Conservation (phyloP, 1,140 invertebrate species). For the Aphelenchoides avenae region DNA sequence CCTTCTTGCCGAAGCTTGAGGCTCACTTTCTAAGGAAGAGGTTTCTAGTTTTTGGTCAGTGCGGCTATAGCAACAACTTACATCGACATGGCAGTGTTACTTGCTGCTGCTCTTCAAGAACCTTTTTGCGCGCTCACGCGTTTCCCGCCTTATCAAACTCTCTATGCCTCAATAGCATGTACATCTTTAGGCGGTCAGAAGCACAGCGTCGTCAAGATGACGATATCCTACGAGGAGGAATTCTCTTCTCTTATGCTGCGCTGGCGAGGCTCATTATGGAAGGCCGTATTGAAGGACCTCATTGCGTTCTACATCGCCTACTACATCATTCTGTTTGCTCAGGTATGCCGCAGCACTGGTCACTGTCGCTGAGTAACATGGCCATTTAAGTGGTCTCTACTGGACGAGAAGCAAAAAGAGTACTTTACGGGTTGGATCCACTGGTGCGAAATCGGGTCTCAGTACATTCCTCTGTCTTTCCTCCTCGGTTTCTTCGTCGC, state of each 20-base stretch:
- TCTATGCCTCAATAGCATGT: no score
- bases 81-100: no score
- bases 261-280: conserved; percentile 58
- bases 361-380: no score
- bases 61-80: no score
- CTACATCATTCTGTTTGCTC: conserved; percentile 57
- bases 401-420: conserved; percentile 59
- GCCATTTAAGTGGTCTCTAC: conserved; percentile 55
- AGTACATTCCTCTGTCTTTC: conserved; percentile 58
- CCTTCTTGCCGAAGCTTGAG: no score
- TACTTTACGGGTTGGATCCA: conserved; percentile 60
- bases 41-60: no score
- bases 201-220: conserved; percentile 24
- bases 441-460: conserved; percentile 57
- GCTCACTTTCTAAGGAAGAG: no score
- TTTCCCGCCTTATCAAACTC: no score
- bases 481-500: conserved; percentile 60
- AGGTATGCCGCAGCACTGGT: conserved; percentile 37
- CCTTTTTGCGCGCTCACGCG: no score
- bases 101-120: no score
- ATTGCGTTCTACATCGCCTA: conserved; percentile 58
- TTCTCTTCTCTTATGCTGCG: conserved; percentile 57
- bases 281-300: conserved; percentile 58
- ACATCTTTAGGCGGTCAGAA: no score
- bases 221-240: conserved; percentile 37